Percentiles rank a stretch among this genome's conserved stretches.
Evolutionary conservation across 2,888 invertebrate genomes (phyloP).

Genomic region (Lomographa bimaculata): DNA sequence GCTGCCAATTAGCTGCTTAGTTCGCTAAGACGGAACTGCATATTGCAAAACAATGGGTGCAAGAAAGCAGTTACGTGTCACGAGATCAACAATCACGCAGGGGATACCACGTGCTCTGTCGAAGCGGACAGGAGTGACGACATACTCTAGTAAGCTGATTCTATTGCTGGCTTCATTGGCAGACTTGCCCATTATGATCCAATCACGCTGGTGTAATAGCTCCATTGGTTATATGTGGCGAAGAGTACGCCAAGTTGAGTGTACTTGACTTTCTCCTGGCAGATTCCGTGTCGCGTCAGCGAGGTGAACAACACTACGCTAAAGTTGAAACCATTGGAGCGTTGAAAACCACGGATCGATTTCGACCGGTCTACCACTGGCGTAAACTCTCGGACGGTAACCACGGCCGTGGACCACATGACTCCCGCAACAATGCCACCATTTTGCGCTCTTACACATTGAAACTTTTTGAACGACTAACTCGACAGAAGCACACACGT

Average conservation of each 20-base stretch:
- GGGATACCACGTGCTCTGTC: slow-evolving; percentile 46
- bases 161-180: slow-evolving; percentile 48
- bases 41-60: slow-evolving; percentile 38
- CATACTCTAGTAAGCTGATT: slow-evolving; percentile 63
- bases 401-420: slow-evolving; percentile 49
- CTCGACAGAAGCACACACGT: slow-evolving; percentile 22
- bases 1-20: slow-evolving; percentile 22
- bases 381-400: slow-evolving; percentile 37
- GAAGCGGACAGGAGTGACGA: slow-evolving; percentile 43
- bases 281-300: slow-evolving; percentile 74
- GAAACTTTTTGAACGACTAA: slow-evolving; percentile 36
- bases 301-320: slow-evolving; percentile 73
- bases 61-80: slow-evolving; percentile 42
- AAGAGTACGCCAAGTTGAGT: slow-evolving; percentile 53
- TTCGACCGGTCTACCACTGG: slow-evolving; percentile 62
- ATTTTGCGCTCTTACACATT: slow-evolving; percentile 31
- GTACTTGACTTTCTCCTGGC: slow-evolving; percentile 78
- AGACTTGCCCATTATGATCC: slow-evolving; percentile 71
- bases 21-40: slow-evolving; percentile 19
- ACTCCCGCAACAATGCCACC: slow-evolving; percentile 37
- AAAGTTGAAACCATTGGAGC: slow-evolving; percentile 70
- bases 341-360: slow-evolving; percentile 69
- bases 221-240: slow-evolving; percentile 59
- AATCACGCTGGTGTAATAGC: slow-evolving; percentile 65
- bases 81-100: slow-evolving; percentile 41